Evolutionary conservation across 23 tunicate species (phyloP).

Genomic region (Diplosoma virens): DNA sequence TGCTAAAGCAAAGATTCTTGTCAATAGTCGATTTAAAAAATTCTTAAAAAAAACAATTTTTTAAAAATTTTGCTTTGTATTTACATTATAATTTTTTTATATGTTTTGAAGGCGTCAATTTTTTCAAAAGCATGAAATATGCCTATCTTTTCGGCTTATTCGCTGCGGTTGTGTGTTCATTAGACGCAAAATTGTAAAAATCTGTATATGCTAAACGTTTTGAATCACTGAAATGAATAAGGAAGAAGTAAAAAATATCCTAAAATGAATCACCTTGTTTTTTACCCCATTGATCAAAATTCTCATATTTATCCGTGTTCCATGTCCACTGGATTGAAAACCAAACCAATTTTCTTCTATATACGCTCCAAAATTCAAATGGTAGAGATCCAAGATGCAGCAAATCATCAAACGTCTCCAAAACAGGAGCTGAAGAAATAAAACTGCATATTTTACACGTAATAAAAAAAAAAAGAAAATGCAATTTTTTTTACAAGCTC

Average conservation of each 20-base stretch:
- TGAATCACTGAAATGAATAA: too few relatives aligned
- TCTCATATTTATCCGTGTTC: slow-evolving; percentile 21
- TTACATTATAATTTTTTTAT: too few relatives aligned
- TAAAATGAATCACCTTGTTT: slow-evolving; percentile 38
- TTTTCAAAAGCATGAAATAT: too few relatives aligned
- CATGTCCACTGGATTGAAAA: slow-evolving; percentile 57
- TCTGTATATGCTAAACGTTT: too few relatives aligned
- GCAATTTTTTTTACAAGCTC: not conserved
- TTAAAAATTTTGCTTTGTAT: too few relatives aligned
- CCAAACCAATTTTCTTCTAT: slow-evolving; percentile 7
- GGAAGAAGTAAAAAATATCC: slow-evolving; percentile 31
- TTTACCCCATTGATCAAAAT: slow-evolving; percentile 32
- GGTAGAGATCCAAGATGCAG: slow-evolving; percentile 70
- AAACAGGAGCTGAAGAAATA: slow-evolving; percentile 15
- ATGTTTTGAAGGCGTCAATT: too few relatives aligned
- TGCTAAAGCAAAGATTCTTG: too few relatives aligned
- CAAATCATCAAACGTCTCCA: slow-evolving; percentile 62
- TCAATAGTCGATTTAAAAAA: too few relatives aligned
- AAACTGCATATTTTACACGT: not conserved
- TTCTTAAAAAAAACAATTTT: too few relatives aligned
- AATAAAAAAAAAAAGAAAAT: not conserved
- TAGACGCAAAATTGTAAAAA: too few relatives aligned
- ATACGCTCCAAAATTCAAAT: slow-evolving; percentile 18
- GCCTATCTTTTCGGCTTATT: too few relatives aligned
- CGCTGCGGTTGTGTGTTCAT: too few relatives aligned